Conservation (phyloP, 1,140 invertebrate genomes). For the Agrypnia vestita region DNA sequence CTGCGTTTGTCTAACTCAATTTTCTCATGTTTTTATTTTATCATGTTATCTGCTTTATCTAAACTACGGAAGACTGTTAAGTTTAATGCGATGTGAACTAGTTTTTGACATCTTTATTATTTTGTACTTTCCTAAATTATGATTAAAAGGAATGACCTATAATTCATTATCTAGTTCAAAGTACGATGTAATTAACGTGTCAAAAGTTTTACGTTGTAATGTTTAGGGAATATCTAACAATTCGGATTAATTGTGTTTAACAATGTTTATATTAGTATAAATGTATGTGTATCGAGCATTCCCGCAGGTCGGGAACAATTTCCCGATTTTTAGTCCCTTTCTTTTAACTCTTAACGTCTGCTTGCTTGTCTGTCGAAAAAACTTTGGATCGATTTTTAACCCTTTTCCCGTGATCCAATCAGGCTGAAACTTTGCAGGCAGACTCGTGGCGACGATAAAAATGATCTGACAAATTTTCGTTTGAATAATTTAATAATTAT, state of each 20-base stretch:
- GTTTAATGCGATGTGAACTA: slow-evolving; percentile 14
- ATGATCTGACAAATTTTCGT: too few relatives aligned
- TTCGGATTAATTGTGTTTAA: not conserved
- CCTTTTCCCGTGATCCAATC: too few relatives aligned
- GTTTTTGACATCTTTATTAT: slow-evolving; percentile 1
- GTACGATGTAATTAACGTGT: too few relatives aligned
- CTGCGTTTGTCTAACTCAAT: not conserved
- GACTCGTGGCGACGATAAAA: too few relatives aligned
- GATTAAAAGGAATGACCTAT: not conserved
- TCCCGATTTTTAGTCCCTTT: not conserved
- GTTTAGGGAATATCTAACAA: not conserved
- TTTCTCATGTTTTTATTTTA: slow-evolving; percentile 7
- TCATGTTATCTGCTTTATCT: slow-evolving; percentile 3
- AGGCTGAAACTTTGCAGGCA: too few relatives aligned
- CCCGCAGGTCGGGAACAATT: not conserved
- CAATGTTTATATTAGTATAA: not conserved
- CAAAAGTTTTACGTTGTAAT: too few relatives aligned
- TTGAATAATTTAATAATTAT: too few relatives aligned
- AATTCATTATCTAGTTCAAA: not conserved
- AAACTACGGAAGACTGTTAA: slow-evolving; percentile 33
- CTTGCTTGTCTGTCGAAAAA: too few relatives aligned
- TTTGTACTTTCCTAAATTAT: not conserved
- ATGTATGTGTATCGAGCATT: too few relatives aligned
- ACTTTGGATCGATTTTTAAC: too few relatives aligned
- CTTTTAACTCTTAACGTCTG: too few relatives aligned